Conservation (phyloP, 2,888 invertebrate genomes). For the Aphrophora alni region DNA sequence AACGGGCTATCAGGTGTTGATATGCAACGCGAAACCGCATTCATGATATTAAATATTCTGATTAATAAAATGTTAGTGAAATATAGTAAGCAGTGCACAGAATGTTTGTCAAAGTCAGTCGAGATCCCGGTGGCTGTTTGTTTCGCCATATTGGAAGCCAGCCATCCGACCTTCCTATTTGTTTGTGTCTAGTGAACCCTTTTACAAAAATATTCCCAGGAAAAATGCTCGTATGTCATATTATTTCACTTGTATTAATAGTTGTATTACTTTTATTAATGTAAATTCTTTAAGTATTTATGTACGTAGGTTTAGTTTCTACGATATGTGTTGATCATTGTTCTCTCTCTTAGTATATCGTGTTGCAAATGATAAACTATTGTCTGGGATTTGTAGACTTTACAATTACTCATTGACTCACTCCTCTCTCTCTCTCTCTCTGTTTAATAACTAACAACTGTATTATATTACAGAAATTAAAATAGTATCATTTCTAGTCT, state of each 20-base stretch:
- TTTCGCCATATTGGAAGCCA: neutral
- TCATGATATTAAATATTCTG: neutral
- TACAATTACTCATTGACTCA: neutral
- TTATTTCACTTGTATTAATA: neutral
- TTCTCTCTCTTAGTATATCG: neutral
- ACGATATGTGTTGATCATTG: neutral
- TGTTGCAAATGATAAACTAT: neutral
- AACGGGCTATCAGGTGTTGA: constrained; percentile 1
- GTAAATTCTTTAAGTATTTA: neutral
- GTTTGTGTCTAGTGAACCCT: neutral
- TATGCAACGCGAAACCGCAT: neutral
- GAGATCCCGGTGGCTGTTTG: neutral
- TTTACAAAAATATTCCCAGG: neutral
- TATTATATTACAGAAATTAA: neutral
- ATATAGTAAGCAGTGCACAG: neutral
- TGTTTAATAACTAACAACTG: too few relatives aligned
- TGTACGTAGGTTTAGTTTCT: neutral
- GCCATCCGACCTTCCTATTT: constrained; percentile 6
- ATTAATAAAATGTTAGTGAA: constrained; percentile 5
- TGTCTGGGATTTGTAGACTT: neutral
- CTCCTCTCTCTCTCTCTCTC: neutral
- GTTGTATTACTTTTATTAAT: neutral
- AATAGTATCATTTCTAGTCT: neutral
- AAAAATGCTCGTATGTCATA: neutral
- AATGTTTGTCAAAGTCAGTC: neutral